phyloP scores from a whole-genome alignment of 2,888 invertebrate species.

The Eristalis intricaria region DNA sequence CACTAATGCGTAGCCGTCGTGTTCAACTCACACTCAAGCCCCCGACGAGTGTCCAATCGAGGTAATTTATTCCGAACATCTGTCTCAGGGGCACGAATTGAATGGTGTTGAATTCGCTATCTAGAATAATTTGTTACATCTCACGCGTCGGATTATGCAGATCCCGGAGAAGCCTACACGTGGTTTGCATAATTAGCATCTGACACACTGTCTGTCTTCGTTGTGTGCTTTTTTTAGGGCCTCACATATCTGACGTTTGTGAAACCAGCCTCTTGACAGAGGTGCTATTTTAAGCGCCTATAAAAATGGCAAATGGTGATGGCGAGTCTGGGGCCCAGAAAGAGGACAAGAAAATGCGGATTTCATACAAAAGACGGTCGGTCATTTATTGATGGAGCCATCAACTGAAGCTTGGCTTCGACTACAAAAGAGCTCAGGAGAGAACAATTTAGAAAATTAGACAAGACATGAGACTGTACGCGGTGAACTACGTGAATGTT shows the following conservation, averaged over 20 bases:
- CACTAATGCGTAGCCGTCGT: not conserved
- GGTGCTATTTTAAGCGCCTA: not conserved
- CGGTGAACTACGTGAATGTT: too few relatives aligned
- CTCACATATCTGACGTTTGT: not conserved
- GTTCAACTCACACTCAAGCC: not conserved
- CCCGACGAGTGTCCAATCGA: not conserved
- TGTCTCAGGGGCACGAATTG: not conserved
- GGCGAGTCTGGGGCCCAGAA: not conserved
- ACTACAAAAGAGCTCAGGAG: too few relatives aligned
- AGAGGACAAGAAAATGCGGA: too few relatives aligned
- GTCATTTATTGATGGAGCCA: too few relatives aligned
- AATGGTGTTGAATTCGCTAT: not conserved
- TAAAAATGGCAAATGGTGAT: not conserved
- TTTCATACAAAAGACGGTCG: too few relatives aligned
- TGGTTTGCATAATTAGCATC: not conserved
- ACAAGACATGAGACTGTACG: too few relatives aligned
- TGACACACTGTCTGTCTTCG: not conserved
- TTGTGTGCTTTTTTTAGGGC: not conserved
- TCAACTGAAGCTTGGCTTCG: too few relatives aligned
- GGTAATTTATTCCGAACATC: not conserved
- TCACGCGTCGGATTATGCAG: not conserved
- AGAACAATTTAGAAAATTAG: too few relatives aligned
- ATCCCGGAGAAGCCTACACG: not conserved
- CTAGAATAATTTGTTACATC: not conserved
- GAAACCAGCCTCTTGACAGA: not conserved